Percentiles rank a stretch among this genome's conserved stretches.
Evolutionary conservation across 1,140 invertebrate genomes (phyloP).

Genomic region (Caenorhabditis elegans): WBcel235 BX284602.5:8826001-8826500

Average conservation of each 20-base stretch:
- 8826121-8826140: not conserved
- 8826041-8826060: constrained; percentile 30
- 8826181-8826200: too few relatives aligned
- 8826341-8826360: too few relatives aligned
- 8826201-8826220: too few relatives aligned
- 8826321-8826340: too few relatives aligned
- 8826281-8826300: too few relatives aligned
- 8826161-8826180: not conserved
- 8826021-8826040: constrained; percentile 21
- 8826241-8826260: too few relatives aligned
- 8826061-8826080: not conserved
- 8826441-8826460: constrained; percentile 1
- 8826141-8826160: not conserved
- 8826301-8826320: too few relatives aligned
- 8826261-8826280: too few relatives aligned
- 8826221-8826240: too few relatives aligned
- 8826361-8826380: not conserved
- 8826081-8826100: not conserved
- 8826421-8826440: constrained; percentile 16
- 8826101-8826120: constrained; percentile 7
- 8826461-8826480: constrained; percentile 32
- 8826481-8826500: not conserved
- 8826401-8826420: constrained; percentile 1
- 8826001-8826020: constrained; percentile 24
- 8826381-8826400: constrained; percentile 7